Evolutionary conservation across 2,113 vertebrate species (phyloP), one percentile per base, ranked within the genome.

Genomic region (Panthera tigris): DNA sequence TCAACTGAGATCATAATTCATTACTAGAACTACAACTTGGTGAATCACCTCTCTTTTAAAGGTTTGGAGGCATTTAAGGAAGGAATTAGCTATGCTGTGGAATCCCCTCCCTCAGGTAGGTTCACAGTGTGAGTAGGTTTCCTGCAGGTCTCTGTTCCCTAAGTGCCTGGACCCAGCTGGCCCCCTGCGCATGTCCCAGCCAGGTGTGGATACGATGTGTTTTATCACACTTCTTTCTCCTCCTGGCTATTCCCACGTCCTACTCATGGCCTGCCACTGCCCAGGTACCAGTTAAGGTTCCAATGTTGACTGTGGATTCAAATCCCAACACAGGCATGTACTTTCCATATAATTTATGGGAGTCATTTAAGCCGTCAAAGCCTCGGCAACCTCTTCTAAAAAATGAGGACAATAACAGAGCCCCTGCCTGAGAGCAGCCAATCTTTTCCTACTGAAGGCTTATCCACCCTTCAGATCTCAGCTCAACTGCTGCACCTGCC

Each of bases 151-250:
- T 74, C 57, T 57, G 41, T 12, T 52, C 7, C 71, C 76, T 14
- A 15, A 57, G 65, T 27, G 76, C 74, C 57, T 15, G 45, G 80
- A 27, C 7, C 41, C 1, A 18, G n/a, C 2, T 6, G 0, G 61
- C 57, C 27, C 11, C 23, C 19, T 55, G 33, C 9, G 11, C 2
- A 1, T 27, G 29, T 8, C 9, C 14, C 57, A 36, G 50, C n/a
- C 29, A 50, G 29, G n/a, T 0, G 18, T 0, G 1, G 23, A n/a
- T 3, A 2, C 5, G 15, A 1, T 5, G 14, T 66, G 25, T 25
- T 27, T 8, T 0, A 16, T 19, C 63, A 63, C 8, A 12, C 52
- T 36, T 41, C 23, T 4, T 39, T 41, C 45, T 94, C 39, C 45
- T 94, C 39, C 91, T 80, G 57, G n/a, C 52, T 83, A 27, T 39